Conservation (phyloP, 2,113 vertebrate species). For the Calidris pugnax region DNA sequence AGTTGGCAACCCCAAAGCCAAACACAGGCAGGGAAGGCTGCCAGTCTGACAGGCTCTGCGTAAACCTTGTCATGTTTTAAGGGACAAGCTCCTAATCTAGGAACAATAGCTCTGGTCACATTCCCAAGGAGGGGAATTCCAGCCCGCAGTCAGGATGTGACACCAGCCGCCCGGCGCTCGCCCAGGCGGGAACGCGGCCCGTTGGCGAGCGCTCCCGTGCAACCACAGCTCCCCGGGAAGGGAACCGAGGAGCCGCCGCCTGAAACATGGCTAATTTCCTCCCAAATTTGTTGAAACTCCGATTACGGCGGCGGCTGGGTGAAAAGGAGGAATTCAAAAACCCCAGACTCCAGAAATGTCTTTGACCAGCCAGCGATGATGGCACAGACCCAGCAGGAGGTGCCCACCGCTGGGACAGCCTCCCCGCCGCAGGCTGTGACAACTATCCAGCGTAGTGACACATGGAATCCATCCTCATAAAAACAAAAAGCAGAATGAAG, state of each 20-base stretch:
- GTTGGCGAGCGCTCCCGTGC: background rate
- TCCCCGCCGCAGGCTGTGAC: background rate
- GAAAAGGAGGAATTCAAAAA: background rate
- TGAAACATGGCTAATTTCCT: background rate
- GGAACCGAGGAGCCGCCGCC: background rate
- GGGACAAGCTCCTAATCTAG: background rate
- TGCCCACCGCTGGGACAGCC: background rate
- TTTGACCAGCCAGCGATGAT: fast-evolving
- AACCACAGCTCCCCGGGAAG: conserved; percentile 19
- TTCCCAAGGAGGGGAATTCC: background rate
- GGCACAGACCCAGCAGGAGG: background rate
- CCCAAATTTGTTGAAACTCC: background rate
- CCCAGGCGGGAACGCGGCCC: background rate
- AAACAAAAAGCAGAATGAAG: background rate
- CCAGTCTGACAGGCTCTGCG: fast-evolving
- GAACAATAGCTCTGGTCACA: conserved; percentile 17
- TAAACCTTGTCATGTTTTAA: background rate
- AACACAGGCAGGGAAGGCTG: background rate
- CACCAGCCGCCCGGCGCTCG: background rate
- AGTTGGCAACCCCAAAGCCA: background rate
- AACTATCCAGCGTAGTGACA: background rate
- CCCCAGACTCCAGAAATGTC: background rate
- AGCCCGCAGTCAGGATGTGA: background rate
- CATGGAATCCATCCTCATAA: background rate
- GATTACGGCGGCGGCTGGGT: fast-evolving